Percentiles rank a stretch among this genome's conserved stretches.
phyloP scores from a whole-genome alignment of 2,113 vertebrate genomes.

The Leucosticte australis region DNA sequence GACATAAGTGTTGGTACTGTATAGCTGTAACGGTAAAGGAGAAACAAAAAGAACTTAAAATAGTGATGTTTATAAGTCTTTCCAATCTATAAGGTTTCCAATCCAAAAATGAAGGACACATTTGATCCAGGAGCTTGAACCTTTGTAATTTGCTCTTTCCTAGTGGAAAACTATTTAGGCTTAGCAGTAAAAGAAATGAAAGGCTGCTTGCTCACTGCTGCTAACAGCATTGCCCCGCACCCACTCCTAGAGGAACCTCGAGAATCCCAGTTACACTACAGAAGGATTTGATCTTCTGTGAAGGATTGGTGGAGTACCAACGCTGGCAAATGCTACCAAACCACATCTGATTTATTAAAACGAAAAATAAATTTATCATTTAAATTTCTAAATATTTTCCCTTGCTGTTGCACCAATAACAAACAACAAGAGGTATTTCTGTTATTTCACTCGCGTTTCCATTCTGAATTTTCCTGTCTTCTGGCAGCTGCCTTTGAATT shows the following conservation, averaged over 20 bases:
- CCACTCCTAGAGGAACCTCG: background rate
- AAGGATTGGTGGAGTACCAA: background rate
- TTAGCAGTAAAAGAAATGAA: constrained; percentile 7
- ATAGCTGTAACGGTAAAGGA: background rate
- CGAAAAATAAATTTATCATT: constrained; percentile 66
- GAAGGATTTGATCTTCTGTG: background rate
- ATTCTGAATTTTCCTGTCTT: constrained; percentile 69
- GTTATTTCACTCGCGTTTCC: constrained; percentile 55
- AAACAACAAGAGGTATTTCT: constrained; percentile 62
- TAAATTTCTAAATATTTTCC: constrained; percentile 59
- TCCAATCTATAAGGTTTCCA: background rate
- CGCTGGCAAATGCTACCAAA: constrained; percentile 46
- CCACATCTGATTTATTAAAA: constrained; percentile 60
- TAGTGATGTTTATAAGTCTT: background rate
- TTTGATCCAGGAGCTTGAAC: background rate
- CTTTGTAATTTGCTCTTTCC: background rate
- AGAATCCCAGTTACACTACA: background rate
- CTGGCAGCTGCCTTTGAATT: constrained; percentile 59
- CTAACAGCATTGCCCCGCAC: background rate
- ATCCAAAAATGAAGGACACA: background rate
- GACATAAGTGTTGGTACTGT: background rate
- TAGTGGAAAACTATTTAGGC: constrained; percentile 15
- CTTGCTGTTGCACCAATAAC: constrained; percentile 39
- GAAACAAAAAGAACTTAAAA: background rate
- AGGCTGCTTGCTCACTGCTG: background rate